Base-by-base conservation (phyloP, 2,797 vertebrate species). In the Protonibea diacanthus region DNA sequence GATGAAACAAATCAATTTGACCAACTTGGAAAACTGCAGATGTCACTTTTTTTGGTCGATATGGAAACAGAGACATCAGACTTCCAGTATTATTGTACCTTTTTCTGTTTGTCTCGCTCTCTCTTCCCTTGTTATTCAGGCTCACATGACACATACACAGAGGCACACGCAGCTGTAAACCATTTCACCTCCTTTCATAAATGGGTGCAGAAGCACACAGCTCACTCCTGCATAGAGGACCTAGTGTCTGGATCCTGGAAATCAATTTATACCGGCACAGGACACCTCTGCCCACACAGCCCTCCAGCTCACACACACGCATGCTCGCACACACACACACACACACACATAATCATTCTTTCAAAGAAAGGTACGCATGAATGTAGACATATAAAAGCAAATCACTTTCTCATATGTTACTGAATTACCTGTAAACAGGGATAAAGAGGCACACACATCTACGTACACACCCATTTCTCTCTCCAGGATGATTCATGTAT, bases 241-340 rank as follows among this genome's bases (percentile, higher is more conserved):
- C 72, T 72, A 70, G 68, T 23, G 58, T 90, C 84, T 84, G 78
- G 82, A 86, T 90, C 87, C 88, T 86, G 77, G 74, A 93, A 92
- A 93, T 93, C 90, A 90, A 91, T 92, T 91, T 88, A 82, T 61
- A 85, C 77, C 21, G 23, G 77, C 78, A 81, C 74, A 87, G 74
- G 83, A 85, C 56, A 74, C 81, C 72, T 82, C 89, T 90, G 76
- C 89, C 91, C 88, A 92, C 92, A 88, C 90, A 86, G 62, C 89
- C 84, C 87, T 88, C 57, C 70, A 87, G 86, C 82, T 77, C 71
- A 55, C 21, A 33, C 61, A 52, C 60, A 45, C 58, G 33, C 71
- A 65, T 61, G 40, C 45, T 51, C 53, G 53, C 33, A 51, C 23
- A 57, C 60, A 66, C 62, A 25, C 53, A 63, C 29, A 51, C 23